phyloP scores from a whole-genome alignment of 1,140 invertebrate species.

The Ridgeia piscesae region DNA sequence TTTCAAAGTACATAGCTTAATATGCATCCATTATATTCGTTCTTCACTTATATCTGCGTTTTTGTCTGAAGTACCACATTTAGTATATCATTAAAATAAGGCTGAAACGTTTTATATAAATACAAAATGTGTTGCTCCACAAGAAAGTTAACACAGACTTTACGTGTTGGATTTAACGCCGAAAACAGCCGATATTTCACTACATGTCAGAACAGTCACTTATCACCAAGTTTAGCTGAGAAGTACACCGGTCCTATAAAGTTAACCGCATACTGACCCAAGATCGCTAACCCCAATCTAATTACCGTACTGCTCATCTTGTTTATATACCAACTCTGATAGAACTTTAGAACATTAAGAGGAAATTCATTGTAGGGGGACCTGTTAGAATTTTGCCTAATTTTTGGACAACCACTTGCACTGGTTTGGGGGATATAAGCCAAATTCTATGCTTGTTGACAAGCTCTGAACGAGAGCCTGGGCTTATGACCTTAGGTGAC shows the following conservation, averaged over 20 bases:
- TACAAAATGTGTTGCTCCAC: not conserved
- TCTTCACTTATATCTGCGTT: too few species aligned
- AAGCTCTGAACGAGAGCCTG: not conserved
- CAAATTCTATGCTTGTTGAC: not conserved
- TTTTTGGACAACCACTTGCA: not conserved
- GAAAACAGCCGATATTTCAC: not conserved
- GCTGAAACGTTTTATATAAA: not conserved
- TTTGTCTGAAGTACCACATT: not conserved
- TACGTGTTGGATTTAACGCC: not conserved
- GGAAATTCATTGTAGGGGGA: not conserved
- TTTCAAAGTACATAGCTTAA: too few species aligned
- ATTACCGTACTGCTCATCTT: not conserved
- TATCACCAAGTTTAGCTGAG: not conserved
- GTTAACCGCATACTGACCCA: not conserved
- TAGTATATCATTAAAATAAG: not conserved
- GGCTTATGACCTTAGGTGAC: not conserved
- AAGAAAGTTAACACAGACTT: not conserved
- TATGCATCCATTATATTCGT: too few species aligned
- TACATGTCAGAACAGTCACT: not conserved
- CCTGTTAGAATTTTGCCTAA: not conserved
- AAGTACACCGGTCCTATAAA: not conserved
- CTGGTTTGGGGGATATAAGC: not conserved
- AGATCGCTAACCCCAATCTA: not conserved
- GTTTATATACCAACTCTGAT: not conserved
- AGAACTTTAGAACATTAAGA: not conserved